Conservation (phyloP, 1,140 invertebrate genomes). For the Calliphora vicina region DNA sequence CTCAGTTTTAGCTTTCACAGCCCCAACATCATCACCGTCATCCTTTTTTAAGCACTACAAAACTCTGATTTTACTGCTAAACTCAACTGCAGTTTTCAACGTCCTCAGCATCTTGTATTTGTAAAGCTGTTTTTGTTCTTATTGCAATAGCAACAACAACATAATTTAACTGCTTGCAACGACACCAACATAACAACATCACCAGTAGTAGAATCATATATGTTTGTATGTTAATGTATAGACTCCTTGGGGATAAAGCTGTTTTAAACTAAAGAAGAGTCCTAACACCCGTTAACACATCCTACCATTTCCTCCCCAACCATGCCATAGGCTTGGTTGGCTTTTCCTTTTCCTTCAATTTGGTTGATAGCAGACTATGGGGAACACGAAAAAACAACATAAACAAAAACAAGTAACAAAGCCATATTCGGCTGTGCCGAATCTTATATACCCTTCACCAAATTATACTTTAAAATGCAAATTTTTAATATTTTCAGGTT, state of each 20-base stretch:
- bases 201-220: not conserved
- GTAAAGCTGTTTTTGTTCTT: not conserved
- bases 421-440: too few relatives aligned
- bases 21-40: too few relatives aligned
- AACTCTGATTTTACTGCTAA: too few relatives aligned
- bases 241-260: conserved; percentile 12
- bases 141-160: not conserved
- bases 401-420: not conserved
- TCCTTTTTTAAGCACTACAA: too few relatives aligned
- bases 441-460: too few relatives aligned
- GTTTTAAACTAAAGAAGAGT: not conserved
- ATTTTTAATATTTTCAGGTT: too few relatives aligned
- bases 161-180: conserved; percentile 9
- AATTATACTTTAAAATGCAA: too few relatives aligned
- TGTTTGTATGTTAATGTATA: not conserved
- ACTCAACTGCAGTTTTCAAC: not conserved
- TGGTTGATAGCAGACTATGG: not conserved
- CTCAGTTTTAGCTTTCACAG: too few relatives aligned
- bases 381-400: not conserved
- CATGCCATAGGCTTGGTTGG: not conserved
- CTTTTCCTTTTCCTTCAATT: not conserved
- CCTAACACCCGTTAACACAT: not conserved
- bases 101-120: not conserved
- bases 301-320: not conserved
- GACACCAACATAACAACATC: not conserved